Base-by-base conservation (phyloP, 2,113 vertebrate genomes). In the Eolophus roseicapilla region DNA sequence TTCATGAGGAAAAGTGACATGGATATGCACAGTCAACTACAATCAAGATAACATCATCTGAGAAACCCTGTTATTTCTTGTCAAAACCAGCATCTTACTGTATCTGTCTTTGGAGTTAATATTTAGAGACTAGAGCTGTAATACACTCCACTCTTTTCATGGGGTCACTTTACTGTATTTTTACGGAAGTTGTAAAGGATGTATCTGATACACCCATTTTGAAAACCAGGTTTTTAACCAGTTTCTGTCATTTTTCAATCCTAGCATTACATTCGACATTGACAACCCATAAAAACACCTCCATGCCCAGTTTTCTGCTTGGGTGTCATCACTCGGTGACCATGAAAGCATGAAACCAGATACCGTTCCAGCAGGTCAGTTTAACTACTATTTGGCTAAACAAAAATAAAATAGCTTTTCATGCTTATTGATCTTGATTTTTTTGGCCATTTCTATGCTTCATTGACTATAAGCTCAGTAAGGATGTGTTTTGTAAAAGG, bases 391-490 rank as follows among this genome's bases (percentile, higher is more conserved):
- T 93, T 94, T 96, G 92, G 73, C 97, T 97, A 97, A 97, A 97
- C 85, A 97, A 94, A 97, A 98, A 95, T 91, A 95, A 96, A 97
- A 96, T 92, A 93, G 68, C 65, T 97, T 95, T 95, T 96, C 95
- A 93, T 94, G 96, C 94, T 94, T 98, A 96, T 96, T 96, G 95
- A 97, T 97, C 93, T 95, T 91, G 57, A 82, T 89, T 85, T 88
- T 97, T 97, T 94, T 76, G 41, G 46, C 78, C 68, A 92, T 97
- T 97, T 97, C 91, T 94, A 84, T 94, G 79, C 91, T 95, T 97
- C 80, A 70, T 92, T 96, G 92, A 89, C 94, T 95, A 17, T 64
- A 86, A 96, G 69, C 83, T 96, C 35, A 27, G 95, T 93, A 86
- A 96, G 85, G 67, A 88, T 88, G 46, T 82, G 50, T 97, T 97